A percentile compares a stretch with the other conserved stretches of the same genome.
These are phyloP conservation scores for Sebastes minor DNA, from an alignment of 2,797 vertebrate species.

Conservation along the genomic window DNA sequence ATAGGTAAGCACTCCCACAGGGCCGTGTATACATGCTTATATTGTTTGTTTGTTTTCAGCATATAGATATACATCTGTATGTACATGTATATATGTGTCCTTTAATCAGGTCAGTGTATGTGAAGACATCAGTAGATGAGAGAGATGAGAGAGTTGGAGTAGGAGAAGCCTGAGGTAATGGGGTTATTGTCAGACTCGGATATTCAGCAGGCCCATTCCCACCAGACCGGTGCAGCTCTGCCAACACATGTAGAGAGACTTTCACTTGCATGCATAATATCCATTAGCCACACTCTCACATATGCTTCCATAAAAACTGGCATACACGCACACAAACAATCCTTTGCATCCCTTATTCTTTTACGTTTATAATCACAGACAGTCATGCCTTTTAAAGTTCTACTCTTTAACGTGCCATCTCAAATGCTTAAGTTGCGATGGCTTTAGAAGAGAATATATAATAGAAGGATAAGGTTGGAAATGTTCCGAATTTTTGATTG, in stretches of 20 bases:
- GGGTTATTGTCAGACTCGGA: conserved; percentile 45
- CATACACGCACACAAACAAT: background rate
- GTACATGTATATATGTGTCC: background rate
- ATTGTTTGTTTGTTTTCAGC: background rate
- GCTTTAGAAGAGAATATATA: background rate
- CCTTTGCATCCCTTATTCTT: background rate
- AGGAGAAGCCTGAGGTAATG: conserved; percentile 31
- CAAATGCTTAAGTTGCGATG: background rate
- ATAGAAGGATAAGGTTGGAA: background rate
- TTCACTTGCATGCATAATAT: conserved; percentile 25
- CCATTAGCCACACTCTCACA: conserved; percentile 20
- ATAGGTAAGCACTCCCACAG: background rate
- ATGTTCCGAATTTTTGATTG: background rate
- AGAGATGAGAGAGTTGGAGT: conserved; percentile 8
- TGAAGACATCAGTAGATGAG: conserved; percentile 5
- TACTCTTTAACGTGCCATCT: background rate
- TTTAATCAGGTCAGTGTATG: background rate
- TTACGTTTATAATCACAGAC: conserved; percentile 4
- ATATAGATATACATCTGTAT: background rate
- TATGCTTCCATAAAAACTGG: conserved; percentile 29
- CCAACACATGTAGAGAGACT: conserved; percentile 33
- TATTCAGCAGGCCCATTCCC: conserved; percentile 24
- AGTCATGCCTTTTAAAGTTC: background rate
- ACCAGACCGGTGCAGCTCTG: conserved; percentile 18
- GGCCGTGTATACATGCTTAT: background rate